Percentiles rank a stretch among this genome's conserved stretches.
phyloP scores from a whole-genome alignment of 1,140 invertebrate genomes.

The Neodiprion virginianus region DNA sequence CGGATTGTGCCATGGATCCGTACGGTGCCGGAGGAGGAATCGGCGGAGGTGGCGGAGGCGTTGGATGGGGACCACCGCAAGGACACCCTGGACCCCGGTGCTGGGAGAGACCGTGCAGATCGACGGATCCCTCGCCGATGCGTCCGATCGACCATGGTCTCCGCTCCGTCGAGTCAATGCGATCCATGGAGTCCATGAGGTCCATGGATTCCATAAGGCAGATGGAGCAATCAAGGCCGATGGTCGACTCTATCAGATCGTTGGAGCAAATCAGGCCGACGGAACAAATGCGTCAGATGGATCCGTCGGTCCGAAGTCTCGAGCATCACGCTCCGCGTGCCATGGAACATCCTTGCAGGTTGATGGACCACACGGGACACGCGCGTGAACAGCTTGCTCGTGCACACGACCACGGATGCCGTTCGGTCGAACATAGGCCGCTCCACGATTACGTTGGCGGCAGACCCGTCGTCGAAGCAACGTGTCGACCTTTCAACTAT shows the following conservation, averaged over 20 bases:
- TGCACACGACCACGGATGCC: conserved; percentile 50
- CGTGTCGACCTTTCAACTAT: conserved; percentile 45
- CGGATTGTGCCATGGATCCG: conserved; percentile 46
- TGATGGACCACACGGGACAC: conserved; percentile 49
- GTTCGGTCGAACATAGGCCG: conserved; percentile 50
- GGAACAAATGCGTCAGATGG: conserved; percentile 41
- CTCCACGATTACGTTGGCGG: conserved; percentile 33
- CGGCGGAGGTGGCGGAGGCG: conserved; percentile 17
- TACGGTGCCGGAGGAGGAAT: conserved; percentile 36
- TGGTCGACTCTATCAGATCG: conserved; percentile 28
- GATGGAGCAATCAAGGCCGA: conserved; percentile 18
- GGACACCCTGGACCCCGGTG: conserved; percentile 42
- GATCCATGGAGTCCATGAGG: conserved; percentile 59
- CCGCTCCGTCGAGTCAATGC: conserved; percentile 54
- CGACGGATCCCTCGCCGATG: conserved; percentile 58
- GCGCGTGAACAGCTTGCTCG: conserved; percentile 51
- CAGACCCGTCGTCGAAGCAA: conserved; percentile 40
- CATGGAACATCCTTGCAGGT: conserved; percentile 53
- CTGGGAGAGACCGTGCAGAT: conserved; percentile 57
- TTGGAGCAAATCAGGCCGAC: conserved; percentile 42
- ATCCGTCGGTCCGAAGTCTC: conserved; percentile 28
- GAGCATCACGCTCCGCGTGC: conserved; percentile 45
- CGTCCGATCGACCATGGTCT: conserved; percentile 55
- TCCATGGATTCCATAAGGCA: conserved; percentile 50
- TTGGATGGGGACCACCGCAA: conserved; percentile 18